Evolutionary conservation across 2,113 vertebrate genomes (phyloP).

Genomic region (Perca flavescens): DNA sequence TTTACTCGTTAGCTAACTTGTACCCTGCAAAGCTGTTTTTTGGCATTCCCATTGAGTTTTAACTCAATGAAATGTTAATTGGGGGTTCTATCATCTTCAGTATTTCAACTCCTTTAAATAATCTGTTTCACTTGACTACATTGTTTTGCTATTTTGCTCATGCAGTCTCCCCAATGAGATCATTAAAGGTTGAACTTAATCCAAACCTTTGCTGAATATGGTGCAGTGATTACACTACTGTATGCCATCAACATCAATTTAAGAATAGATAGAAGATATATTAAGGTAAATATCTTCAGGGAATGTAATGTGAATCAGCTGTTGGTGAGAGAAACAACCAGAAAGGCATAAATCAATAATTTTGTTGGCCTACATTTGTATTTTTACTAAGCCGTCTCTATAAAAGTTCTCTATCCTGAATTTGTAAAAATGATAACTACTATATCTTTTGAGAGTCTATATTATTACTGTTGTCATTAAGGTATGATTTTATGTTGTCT

Average conservation of each 20-base stretch:
- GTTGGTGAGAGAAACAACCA: constrained; percentile 9
- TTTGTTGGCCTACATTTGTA: neutral
- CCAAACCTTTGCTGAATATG: neutral
- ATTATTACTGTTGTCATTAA: neutral
- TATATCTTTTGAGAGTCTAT: neutral
- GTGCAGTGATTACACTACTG: constrained; percentile 13
- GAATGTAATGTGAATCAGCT: constrained; percentile 12
- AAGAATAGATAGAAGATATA: neutral
- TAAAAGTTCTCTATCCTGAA: neutral
- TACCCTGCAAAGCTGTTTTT: neutral
- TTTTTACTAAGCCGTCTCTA: neutral
- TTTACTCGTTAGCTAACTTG: neutral
- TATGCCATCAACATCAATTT: neutral
- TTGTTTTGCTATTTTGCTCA: constrained; percentile 21
- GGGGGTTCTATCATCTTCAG: constrained; percentile 2
- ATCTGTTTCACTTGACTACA: constrained; percentile 24
- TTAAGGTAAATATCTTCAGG: neutral
- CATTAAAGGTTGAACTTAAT: constrained; percentile 20
- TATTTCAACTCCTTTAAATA: constrained; percentile 38
- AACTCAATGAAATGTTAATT: constrained; percentile 12
- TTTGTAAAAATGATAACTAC: neutral
- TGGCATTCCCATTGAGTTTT: neutral
- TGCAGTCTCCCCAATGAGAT: constrained; percentile 1
- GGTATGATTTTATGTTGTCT: neutral
- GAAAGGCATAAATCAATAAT: neutral